Evolutionary conservation across 2,797 vertebrate genomes (phyloP), one percentile per base, ranked within the genome.

Genomic region (Perodicticus potto): DNA sequence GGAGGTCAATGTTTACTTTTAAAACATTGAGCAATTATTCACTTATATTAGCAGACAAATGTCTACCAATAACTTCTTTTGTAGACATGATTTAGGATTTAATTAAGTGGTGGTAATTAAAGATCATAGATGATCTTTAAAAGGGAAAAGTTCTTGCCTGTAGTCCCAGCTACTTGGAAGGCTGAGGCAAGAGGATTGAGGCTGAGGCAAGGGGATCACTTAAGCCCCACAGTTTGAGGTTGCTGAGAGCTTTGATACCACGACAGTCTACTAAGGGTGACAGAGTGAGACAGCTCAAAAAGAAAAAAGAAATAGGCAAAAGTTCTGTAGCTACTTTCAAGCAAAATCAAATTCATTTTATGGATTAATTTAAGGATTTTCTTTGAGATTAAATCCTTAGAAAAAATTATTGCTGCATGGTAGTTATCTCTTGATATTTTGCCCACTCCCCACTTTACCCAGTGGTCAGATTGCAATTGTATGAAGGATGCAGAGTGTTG

Each of bases 1-100:
- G 85, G 82, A 81, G n/a, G 73, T 59, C 89, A 93, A 29, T 94
- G 90, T 96, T 97, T 98, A 81, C 94, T 94, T 97, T 94, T 87
- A 82, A 87, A 93, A 86, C 85, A 34, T 16, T 89, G 74, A 96
- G 83, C 86, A 95, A 86, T 92, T 94, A 89, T 89, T 97, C 92
- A 91, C 74, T 91, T 92, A 61, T 85, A 93, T 81, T 89, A 94
- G 89, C 84, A 89, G 95, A 93, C 87, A 96, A 83, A 84, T 93
- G 61, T 95, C 97, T 86, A 85, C 76, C 86, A 92, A 57, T 94
- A 93, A 84, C 87, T 70, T 45, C 89, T 77, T 86, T 97, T 96
- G 85, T 91, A 57, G 92, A 86, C 81, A 70, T 53, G 83, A 93
- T 91, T 81, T 95, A 93, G 95, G 89, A 91, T 86, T 93, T 93